Percentiles rank a stretch among this genome's conserved stretches.
These are phyloP conservation scores for Pseudopodoces humilis DNA, from an alignment of 2,113 vertebrate species.

Conservation along the genomic window DNA sequence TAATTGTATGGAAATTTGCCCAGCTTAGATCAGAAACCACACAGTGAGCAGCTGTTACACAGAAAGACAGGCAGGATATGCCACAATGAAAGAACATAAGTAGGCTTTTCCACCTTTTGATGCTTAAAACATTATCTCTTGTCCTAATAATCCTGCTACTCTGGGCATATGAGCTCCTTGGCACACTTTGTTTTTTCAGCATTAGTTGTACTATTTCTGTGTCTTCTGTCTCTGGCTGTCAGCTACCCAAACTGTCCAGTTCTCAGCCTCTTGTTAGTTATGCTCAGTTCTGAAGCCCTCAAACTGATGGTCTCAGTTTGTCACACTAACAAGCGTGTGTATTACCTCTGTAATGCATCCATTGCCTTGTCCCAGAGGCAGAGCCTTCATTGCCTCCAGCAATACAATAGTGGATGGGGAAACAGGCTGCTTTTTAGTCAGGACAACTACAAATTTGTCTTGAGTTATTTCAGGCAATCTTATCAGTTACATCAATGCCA, in stretches of 20 bases:
- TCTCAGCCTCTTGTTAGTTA: background rate
- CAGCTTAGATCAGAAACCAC: background rate
- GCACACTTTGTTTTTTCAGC: background rate
- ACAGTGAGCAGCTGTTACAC: background rate
- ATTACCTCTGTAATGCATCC: background rate
- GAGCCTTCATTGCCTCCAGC: background rate
- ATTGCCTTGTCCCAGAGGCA: background rate
- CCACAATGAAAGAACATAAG: fast-evolving
- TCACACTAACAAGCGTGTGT: background rate
- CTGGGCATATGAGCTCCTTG: background rate
- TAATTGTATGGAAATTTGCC: background rate
- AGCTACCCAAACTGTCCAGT: background rate
- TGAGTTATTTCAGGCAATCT: background rate
- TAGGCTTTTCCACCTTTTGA: background rate
- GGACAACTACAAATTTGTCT: background rate
- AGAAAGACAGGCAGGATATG: background rate
- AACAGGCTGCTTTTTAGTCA: background rate
- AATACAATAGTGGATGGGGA: background rate
- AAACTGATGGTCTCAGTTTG: background rate
- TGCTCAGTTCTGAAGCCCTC: background rate
- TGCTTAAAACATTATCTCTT: background rate
- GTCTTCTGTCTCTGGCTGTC: background rate
- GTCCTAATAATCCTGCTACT: background rate
- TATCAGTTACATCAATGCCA: background rate
- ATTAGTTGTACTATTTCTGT: background rate